A percentile compares a stretch with the other conserved stretches of the same genome.
Conservation (phyloP, 2,113 vertebrate species). For the Cathartes aura region DNA sequence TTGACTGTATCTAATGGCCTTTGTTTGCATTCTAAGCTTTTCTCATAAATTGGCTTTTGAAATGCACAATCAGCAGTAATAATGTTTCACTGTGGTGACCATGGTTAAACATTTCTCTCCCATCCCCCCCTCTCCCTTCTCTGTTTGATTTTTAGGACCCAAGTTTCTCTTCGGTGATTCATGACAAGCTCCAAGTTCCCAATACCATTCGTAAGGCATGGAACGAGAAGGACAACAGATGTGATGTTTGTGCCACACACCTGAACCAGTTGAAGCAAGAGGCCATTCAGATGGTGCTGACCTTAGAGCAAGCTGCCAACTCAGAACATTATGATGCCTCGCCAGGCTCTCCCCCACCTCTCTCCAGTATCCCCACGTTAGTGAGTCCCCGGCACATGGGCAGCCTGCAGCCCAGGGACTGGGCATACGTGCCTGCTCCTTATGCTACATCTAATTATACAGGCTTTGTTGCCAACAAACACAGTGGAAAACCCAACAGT, state of each 20-base stretch:
- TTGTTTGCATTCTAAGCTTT: slow-evolving; percentile 44
- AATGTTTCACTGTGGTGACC: slow-evolving; percentile 1
- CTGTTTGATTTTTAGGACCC: slow-evolving; percentile 85
- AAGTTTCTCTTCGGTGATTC: slow-evolving; percentile 90
- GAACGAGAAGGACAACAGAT: slow-evolving; percentile 94
- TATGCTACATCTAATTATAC: slow-evolving; percentile 80
- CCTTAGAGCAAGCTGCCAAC: slow-evolving; percentile 79
- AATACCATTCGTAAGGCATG: slow-evolving; percentile 92
- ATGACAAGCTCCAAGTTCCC: slow-evolving; percentile 94
- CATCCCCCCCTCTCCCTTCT: not conserved
- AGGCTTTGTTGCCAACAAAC: slow-evolving; percentile 79
- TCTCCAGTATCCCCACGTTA: slow-evolving; percentile 73
- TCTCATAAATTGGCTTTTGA: slow-evolving; percentile 49
- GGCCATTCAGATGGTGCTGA: slow-evolving; percentile 94
- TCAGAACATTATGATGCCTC: slow-evolving; percentile 87
- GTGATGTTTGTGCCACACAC: slow-evolving; percentile 93
- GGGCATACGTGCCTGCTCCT: slow-evolving; percentile 80
- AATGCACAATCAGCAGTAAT: not conserved
- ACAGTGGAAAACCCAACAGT: slow-evolving; percentile 88
- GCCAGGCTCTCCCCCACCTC: slow-evolving; percentile 83
- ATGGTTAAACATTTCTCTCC: slow-evolving; percentile 33
- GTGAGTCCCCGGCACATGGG: slow-evolving; percentile 78
- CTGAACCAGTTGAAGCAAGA: slow-evolving; percentile 96
- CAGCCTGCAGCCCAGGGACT: slow-evolving; percentile 80
- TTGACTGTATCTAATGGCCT: slow-evolving; percentile 22